Percentiles rank a stretch among this genome's conserved stretches.
phyloP scores from a whole-genome alignment of 2,888 invertebrate genomes.

The Metacarcinus magister region DNA sequence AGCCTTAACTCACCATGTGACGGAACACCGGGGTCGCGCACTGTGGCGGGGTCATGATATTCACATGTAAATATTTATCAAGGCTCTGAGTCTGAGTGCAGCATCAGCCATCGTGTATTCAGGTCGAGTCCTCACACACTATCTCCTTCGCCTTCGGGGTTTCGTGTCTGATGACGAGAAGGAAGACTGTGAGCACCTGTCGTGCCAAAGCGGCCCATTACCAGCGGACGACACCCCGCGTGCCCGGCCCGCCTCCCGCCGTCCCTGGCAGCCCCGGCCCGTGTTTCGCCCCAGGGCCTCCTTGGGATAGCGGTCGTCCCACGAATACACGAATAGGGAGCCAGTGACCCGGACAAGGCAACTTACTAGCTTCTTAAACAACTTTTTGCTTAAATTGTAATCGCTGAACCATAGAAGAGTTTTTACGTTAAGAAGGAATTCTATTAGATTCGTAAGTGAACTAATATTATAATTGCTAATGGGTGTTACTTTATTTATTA shows the following conservation, averaged over 20 bases:
- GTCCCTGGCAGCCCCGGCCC: background rate
- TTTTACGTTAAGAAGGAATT: background rate
- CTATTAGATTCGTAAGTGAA: background rate
- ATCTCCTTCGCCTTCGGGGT: background rate
- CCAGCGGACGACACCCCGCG: background rate
- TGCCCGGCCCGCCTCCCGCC: background rate
- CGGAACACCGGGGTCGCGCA: background rate
- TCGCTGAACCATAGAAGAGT: background rate
- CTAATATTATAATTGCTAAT: background rate
- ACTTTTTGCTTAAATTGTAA: background rate
- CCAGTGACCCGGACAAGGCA: background rate
- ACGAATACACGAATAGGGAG: background rate
- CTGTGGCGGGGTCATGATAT: background rate
- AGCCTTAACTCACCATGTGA: background rate
- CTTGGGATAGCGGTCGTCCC: conserved; percentile 4
- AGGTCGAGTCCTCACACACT: background rate
- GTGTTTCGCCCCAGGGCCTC: conserved; percentile 6
- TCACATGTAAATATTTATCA: conserved; percentile 21
- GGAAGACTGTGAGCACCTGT: background rate
- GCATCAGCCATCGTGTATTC: background rate
- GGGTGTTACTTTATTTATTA: background rate
- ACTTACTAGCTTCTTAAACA: background rate
- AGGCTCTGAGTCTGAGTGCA: background rate
- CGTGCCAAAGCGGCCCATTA: background rate
- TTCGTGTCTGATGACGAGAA: background rate